Base-by-base conservation (phyloP, 2,888 invertebrate species). In the Rhodophaea formosa region DNA sequence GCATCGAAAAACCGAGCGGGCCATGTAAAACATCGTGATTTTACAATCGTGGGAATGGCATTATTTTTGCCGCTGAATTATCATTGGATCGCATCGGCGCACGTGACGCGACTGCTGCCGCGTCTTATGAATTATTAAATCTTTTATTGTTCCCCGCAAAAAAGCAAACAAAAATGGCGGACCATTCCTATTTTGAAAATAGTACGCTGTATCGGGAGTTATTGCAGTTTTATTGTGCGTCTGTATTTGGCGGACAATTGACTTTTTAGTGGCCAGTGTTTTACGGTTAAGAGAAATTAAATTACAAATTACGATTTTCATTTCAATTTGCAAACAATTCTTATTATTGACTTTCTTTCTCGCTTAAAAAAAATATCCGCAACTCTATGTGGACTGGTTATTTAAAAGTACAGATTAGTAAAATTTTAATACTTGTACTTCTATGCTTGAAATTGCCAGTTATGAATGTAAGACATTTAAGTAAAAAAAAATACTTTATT, bases 61-160 rank as follows among this genome's bases (percentile, higher is more conserved):
- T 82, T 84, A 82, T 82, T 81, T 82, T 80, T 73, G 79, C 79
- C 75, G 78, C 75, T 66, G 62, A 62, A 62, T 62, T 64, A 61
- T 57, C 60, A 62, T 64, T 53, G 72, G 75, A 76, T 75, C 68
- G 67, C 67, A 71, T 67, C 67, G 62, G 67, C 71, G 84, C 85
- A 86, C 87, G 87, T 86, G 88, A 86, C 66, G 66, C 74, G 87
- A 77, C 80, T 84, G 79, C 82, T 74, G 78, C 62, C 63, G 69
- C 74, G 73, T 77, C 87, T 86, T 88, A 90, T 90, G 88, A 88
- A 90, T 90, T 88, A 90, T 90, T 88, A 78, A 88, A 79, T 79
- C 80, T 82, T 87, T 87, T 90, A 89, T 89, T 89, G 89, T 88
- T 77, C 75, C 73, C 70, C 69, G 77, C 78, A 82, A 86, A 88